Conservation (phyloP, 1,140 invertebrate genomes). For the Eriocheir sinensis region DNA sequence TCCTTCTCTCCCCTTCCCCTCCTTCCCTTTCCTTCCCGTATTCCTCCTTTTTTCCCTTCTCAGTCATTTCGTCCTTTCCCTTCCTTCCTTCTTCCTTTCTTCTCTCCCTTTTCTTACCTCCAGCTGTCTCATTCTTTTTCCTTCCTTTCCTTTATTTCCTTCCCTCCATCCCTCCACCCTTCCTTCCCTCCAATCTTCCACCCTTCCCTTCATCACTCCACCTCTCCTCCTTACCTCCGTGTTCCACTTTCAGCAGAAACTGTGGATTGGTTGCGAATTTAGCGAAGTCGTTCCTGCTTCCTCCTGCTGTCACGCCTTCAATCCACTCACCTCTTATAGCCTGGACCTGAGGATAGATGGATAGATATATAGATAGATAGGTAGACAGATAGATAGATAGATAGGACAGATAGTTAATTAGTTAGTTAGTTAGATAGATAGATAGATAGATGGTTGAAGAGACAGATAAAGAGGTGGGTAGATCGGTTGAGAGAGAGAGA, state of each 20-base stretch:
- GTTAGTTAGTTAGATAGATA: too few relatives aligned
- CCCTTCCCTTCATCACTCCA: background rate
- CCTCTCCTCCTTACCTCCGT: slow-evolving; percentile 69
- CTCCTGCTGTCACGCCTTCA: slow-evolving; percentile 82
- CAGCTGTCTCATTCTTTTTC: background rate
- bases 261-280: slow-evolving; percentile 83
- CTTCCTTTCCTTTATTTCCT: slow-evolving; percentile 35
- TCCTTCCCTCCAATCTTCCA: background rate
- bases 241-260: slow-evolving; percentile 82
- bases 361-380: background rate
- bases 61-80: too few relatives aligned
- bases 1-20: background rate
- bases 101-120: too few relatives aligned
- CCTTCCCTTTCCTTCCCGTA: background rate
- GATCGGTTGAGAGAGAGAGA: too few relatives aligned
- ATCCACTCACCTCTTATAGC: slow-evolving; percentile 82
- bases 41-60: background rate
- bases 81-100: too few relatives aligned
- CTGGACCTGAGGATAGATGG: slow-evolving; percentile 37
- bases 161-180: background rate
- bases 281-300: slow-evolving; percentile 82
- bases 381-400: background rate
- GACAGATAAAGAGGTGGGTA: too few relatives aligned
- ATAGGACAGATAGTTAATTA: too few relatives aligned
- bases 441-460: too few relatives aligned